Evolutionary conservation across 2,888 invertebrate genomes (phyloP).

Genomic region (Drepanosiphum platanoidis): DNA sequence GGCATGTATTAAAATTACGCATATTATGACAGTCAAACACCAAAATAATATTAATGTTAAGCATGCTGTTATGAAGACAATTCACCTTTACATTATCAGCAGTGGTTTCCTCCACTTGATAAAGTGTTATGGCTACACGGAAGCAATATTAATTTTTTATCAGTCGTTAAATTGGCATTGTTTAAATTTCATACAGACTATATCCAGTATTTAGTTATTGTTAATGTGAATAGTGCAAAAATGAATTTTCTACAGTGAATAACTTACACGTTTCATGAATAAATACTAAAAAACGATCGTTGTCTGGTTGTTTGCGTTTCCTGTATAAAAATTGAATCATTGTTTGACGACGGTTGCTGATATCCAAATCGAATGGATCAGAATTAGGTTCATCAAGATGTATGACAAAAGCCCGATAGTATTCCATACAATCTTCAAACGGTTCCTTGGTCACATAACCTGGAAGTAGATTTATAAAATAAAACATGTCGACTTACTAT

Average conservation of each 20-base stretch:
- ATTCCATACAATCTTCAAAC: constrained; percentile 46
- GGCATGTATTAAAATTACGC: background rate
- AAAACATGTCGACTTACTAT: background rate
- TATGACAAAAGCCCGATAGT: constrained; percentile 54
- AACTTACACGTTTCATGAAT: constrained; percentile 82
- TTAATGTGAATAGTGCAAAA: constrained; percentile 29
- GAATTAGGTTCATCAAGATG: constrained; percentile 36
- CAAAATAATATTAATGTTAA: constrained; percentile 21
- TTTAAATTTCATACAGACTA: constrained; percentile 47
- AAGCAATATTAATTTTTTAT: constrained; percentile 55
- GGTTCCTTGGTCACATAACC: constrained; percentile 50
- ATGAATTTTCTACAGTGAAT: constrained; percentile 39
- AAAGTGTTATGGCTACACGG: constrained; percentile 67
- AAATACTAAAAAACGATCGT: constrained; percentile 76
- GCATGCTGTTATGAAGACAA: constrained; percentile 46
- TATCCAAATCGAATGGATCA: constrained; percentile 66
- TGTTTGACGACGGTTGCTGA: constrained; percentile 71
- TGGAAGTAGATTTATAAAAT: constrained; percentile 7
- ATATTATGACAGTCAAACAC: background rate
- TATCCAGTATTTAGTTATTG: constrained; percentile 29
- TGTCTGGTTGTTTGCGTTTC: constrained; percentile 69
- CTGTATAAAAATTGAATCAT: constrained; percentile 81
- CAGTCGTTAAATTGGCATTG: constrained; percentile 40
- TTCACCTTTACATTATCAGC: constrained; percentile 62
- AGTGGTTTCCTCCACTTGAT: constrained; percentile 66